These are phyloP conservation scores for Tortricodes alternella DNA, from an alignment of 2,888 invertebrate genomes.

Conservation along the genomic window DNA sequence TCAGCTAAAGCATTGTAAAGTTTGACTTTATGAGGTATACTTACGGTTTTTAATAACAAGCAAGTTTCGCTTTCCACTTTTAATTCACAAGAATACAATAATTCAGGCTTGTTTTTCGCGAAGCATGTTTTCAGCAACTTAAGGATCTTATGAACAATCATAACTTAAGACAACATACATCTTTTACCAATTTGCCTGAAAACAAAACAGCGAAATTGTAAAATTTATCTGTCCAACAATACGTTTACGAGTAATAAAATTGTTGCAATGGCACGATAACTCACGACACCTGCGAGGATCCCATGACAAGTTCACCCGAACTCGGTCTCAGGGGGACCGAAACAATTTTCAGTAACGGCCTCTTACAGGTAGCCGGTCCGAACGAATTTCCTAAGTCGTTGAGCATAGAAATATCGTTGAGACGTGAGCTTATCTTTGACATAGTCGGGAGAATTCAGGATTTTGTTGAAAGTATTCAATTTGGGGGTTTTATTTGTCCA, in stretches of 20 bases:
- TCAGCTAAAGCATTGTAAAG: no score
- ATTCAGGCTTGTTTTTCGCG: no score
- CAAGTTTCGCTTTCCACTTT: no score
- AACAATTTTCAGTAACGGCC: constrained; percentile 57
- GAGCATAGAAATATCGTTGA: constrained; percentile 66
- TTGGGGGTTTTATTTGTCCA: not conserved
- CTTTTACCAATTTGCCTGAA: not conserved
- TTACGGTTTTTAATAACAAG: no score
- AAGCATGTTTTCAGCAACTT: no score
- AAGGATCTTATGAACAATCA: not conserved
- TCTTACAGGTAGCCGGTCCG: constrained; percentile 29
- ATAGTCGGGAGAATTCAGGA: constrained; percentile 30
- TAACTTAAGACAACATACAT: not conserved
- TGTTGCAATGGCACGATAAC: constrained; percentile 61
- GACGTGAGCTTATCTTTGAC: constrained; percentile 53
- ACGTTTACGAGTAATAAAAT: constrained; percentile 58
- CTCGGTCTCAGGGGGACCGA: constrained; percentile 52
- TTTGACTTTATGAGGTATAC: no score
- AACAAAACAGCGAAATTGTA: constrained; percentile 6
- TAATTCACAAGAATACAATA: not conserved
- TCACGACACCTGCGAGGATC: constrained; percentile 70
- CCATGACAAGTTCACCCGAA: constrained; percentile 49
- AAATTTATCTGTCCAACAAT: constrained; percentile 34
- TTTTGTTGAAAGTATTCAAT: constrained; percentile 15
- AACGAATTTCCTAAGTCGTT: constrained; percentile 46